Base-by-base conservation (phyloP, 2,888 invertebrate species). In the Drosophila rubida region DNA sequence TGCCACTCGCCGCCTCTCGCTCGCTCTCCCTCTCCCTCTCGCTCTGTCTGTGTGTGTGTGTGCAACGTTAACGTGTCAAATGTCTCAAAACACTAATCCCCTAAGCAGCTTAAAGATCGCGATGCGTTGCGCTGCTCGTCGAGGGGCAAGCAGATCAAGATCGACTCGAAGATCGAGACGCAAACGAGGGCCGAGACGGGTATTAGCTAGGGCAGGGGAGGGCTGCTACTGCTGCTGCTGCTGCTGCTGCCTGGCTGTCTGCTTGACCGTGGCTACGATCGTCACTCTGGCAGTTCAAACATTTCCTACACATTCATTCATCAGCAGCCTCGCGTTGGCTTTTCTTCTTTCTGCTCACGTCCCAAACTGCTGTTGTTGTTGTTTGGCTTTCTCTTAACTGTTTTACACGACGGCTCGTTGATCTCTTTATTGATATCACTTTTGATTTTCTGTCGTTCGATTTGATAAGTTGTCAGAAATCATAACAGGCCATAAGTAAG, bases 71-170 rank as follows among this genome's bases (percentile, higher is more conserved):
- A 85, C 85, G 90, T 90, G 89, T 90, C 89, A 89, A 89, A 89
- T 87, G 89, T 87, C 89, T 89, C 78, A 85, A 89, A 84, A 91
- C 88, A 89, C 75, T 90, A 90, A 90, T 90, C 91, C 87, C 78
- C 89, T 90, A 90, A 90, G 90, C 90, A 86, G 90, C 91, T 90
- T 90, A 90, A 84, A 85, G 84, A 87, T 87, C 82, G 87, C 87
- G 85, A 80, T 84, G 84, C 86, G 77, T 69, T 69, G 69, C 73
- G 74, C 32, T 68, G 69, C 48, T 80, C 54, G 69, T 70, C 9
- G n/a, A 22, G 19, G 19, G 30, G 37, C 22, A 16, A 22, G 27
- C 27, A 54, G 27, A 53, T 53, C 41, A 16, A 53, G 51, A 53
- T 53, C 51, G 51, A 53, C 19, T 13, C 41, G 41, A 41, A 41